Evolutionary conservation across 1,140 invertebrate species (phyloP).

Genomic region (Drosophila fuyamai): DNA sequence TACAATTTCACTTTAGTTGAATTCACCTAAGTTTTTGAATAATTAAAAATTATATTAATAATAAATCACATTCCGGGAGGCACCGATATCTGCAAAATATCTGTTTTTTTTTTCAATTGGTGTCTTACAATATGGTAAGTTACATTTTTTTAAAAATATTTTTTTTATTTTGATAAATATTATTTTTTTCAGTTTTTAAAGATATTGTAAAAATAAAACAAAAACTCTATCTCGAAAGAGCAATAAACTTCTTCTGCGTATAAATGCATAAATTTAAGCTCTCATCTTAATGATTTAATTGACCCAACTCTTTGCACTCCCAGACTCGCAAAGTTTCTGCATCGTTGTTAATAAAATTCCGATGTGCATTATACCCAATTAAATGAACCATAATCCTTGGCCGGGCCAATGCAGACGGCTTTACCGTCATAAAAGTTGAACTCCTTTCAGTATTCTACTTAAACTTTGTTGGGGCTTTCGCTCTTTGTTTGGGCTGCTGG

Average conservation of each 20-base stretch:
- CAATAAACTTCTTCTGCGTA: not conserved
- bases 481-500: slow-evolving; percentile 5
- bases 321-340: slow-evolving; percentile 4
- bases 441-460: slow-evolving; percentile 51
- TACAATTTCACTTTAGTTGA: no score
- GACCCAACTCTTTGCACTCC: slow-evolving; percentile 3
- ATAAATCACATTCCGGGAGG: no score
- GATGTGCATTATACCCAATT: slow-evolving; percentile 39
- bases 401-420: slow-evolving; percentile 9
- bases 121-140: no score
- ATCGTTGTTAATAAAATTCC: slow-evolving; percentile 13
- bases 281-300: slow-evolving; percentile 21
- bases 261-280: not conserved
- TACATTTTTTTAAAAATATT: no score
- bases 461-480: slow-evolving; percentile 53
- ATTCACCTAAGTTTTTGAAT: no score
- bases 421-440: slow-evolving; percentile 12
- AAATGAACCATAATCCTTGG: slow-evolving; percentile 44
- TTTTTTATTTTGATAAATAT: no score
- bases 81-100: no score
- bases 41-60: no score
- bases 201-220: not conserved
- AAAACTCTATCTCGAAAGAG: not conserved
- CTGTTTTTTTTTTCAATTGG: no score
- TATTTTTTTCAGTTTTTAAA: no score